These are phyloP conservation scores for Tachuris rubrigastra DNA, from an alignment of 2,113 vertebrate genomes.

Conservation along the genomic window DNA sequence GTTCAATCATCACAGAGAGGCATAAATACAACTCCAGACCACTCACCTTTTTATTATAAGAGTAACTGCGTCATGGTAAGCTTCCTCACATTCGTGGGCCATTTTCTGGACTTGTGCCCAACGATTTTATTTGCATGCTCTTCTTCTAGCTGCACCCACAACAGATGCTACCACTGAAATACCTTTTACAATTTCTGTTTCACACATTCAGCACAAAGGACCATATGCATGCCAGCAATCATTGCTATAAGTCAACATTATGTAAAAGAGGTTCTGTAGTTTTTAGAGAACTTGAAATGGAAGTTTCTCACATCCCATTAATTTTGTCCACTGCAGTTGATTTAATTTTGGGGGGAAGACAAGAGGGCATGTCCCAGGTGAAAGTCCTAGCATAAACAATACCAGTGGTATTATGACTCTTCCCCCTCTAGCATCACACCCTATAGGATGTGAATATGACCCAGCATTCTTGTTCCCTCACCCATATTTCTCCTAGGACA, in stretches of 20 bases:
- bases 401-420: not conserved
- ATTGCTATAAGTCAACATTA: not conserved
- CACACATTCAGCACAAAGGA: not conserved
- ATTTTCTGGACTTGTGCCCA: not conserved
- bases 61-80: too few species aligned
- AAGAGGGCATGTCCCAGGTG: not conserved
- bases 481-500: not conserved
- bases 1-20: not conserved
- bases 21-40: not conserved
- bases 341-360: rapidly evolving
- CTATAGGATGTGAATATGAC: not conserved
- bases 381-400: not conserved
- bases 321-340: not conserved
- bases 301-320: not conserved
- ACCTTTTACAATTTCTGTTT: not conserved
- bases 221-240: not conserved
- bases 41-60: not conserved
- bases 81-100: not conserved
- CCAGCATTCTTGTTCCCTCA: not conserved
- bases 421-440: not conserved
- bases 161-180: not conserved
- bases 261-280: not conserved
- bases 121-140: not conserved
- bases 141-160: not conserved
- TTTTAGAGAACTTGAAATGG: not conserved